phyloP scores from a whole-genome alignment of 2,797 vertebrate genomes.

The Chanos chanos region DNA sequence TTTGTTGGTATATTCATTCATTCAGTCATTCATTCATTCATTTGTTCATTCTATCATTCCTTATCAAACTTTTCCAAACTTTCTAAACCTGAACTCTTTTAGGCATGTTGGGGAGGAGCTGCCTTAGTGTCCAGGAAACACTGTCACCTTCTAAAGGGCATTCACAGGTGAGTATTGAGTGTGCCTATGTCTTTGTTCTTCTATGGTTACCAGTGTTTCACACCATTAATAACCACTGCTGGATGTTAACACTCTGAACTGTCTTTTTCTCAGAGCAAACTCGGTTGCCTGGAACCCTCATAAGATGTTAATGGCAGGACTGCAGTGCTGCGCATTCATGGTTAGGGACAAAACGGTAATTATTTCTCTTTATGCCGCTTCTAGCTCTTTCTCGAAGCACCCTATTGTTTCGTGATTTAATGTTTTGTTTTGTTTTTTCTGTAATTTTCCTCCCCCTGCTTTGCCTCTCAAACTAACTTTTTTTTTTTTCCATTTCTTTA shows the following conservation, averaged over 20 bases:
- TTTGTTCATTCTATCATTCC: no score
- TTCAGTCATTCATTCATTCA: background rate
- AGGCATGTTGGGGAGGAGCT: constrained; percentile 87
- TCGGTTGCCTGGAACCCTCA: constrained; percentile 86
- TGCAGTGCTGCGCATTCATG: constrained; percentile 82
- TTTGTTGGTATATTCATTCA: constrained; percentile 16
- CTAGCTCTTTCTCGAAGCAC: background rate
- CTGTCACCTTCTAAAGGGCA: constrained; percentile 69
- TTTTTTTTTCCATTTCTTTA: background rate
- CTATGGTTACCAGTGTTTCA: no score
- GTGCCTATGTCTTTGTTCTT: no score
- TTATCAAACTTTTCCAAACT: background rate
- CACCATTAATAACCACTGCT: no score
- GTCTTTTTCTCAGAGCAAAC: constrained; percentile 62
- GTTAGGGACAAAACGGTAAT: constrained; percentile 79
- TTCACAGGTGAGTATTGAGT: constrained; percentile 74
- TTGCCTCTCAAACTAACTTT: no score
- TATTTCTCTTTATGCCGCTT: constrained; percentile 12
- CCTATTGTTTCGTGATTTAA: no score
- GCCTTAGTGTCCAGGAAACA: constrained; percentile 79
- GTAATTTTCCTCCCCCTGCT: no score
- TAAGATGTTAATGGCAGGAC: constrained; percentile 84
- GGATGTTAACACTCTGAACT: constrained; percentile 1
- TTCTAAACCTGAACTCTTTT: constrained; percentile 3
- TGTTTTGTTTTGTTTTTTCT: no score